Conservation (phyloP, 2,797 vertebrate species). For the Adelosebastes latens region DNA sequence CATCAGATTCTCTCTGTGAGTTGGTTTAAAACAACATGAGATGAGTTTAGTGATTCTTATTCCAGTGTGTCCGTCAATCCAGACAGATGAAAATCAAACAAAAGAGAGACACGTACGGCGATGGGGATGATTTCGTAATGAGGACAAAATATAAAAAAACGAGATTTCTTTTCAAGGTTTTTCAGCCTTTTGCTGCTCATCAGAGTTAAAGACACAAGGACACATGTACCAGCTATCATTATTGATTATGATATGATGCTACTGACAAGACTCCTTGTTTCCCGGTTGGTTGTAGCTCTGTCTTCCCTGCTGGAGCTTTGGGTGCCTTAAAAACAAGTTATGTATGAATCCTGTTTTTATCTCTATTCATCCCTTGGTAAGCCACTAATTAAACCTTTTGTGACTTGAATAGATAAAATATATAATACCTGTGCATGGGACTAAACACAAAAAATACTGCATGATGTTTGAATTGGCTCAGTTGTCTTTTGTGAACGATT, state of each 20-base stretch:
- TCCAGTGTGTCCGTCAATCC: not conserved
- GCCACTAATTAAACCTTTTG: not conserved
- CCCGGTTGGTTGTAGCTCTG: not conserved
- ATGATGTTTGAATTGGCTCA: not conserved
- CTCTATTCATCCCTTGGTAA: not conserved
- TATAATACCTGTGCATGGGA: not conserved
- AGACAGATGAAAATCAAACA: slow-evolving; percentile 17
- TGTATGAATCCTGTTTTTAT: not conserved
- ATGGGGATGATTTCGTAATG: not conserved
- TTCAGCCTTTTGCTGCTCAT: slow-evolving; percentile 14
- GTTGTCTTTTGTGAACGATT: not conserved
- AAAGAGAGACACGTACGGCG: not conserved
- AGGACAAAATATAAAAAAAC: slow-evolving; percentile 3
- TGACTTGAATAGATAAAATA: not conserved
- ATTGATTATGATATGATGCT: not conserved
- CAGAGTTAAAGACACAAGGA: slow-evolving; percentile 25
- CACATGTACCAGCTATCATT: not conserved
- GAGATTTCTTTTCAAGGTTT: slow-evolving; percentile 8
- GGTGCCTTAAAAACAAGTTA: not conserved
- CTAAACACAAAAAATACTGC: not conserved
- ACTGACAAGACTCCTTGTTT: not conserved
- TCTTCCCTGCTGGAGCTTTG: not conserved
- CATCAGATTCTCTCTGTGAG: not conserved
- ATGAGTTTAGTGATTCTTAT: not conserved
- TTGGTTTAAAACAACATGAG: not conserved